Percentiles rank a stretch among this genome's conserved stretches.
phyloP scores from a whole-genome alignment of 2,888 invertebrate genomes.

The Nematopogon swammerdamellus region DNA sequence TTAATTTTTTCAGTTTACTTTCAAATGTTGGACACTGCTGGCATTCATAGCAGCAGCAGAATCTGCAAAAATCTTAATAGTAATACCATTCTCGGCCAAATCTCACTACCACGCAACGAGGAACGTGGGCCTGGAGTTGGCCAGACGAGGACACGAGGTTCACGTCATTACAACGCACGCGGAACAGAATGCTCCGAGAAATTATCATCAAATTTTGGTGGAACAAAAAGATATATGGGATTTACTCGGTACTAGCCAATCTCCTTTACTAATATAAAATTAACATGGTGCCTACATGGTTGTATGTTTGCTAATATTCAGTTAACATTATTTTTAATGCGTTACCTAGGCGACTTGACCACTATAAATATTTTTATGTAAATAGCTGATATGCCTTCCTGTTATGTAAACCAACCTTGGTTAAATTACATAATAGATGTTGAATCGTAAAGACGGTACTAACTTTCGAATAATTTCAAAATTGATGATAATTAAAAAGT shows the following conservation, averaged over 20 bases:
- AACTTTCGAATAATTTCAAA: too few relatives aligned
- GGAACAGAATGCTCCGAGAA: constrained; percentile 7
- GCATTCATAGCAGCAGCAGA: constrained; percentile 2
- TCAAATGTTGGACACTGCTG: not conserved
- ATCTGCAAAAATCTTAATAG: constrained; percentile 10
- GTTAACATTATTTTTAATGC: too few relatives aligned
- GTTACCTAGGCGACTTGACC: too few relatives aligned
- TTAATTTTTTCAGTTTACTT: not conserved
- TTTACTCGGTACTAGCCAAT: constrained; percentile 10
- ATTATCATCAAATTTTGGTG: constrained; percentile 9
- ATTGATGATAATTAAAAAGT: too few relatives aligned
- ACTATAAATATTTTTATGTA: too few relatives aligned
- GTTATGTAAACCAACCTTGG: too few relatives aligned
- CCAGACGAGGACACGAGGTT: constrained; percentile 10
- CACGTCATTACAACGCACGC: constrained; percentile 9
- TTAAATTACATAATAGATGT: too few relatives aligned
- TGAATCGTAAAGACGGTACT: too few relatives aligned
- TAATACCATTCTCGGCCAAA: constrained; percentile 11
- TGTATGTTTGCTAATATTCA: too few relatives aligned
- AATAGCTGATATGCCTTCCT: too few relatives aligned
- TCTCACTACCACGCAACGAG: constrained; percentile 11
- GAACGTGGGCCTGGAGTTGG: constrained; percentile 9
- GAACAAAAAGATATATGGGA: constrained; percentile 6
- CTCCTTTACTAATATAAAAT: too few relatives aligned
- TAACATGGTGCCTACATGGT: too few relatives aligned